Evolutionary conservation across 2,113 vertebrate genomes (phyloP), one percentile per base, ranked within the genome.

Genomic region (Hyla sarda): DNA sequence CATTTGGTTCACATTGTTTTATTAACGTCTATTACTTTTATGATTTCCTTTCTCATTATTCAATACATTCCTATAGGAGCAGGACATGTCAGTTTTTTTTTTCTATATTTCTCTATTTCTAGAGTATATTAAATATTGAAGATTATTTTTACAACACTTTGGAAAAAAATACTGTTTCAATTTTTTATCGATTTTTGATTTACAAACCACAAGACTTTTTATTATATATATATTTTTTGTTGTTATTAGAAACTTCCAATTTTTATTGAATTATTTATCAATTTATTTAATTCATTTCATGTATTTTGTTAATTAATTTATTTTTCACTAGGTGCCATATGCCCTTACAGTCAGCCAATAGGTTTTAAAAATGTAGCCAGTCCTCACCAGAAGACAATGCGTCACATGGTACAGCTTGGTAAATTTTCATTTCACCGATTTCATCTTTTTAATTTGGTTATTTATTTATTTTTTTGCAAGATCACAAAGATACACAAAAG

Each of bases 201-300:
- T 48, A 74, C n/a, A 74, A 74, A 74, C 72, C 72, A 74, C 72
- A 74, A 45, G 10, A 45, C 65, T 37, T 69, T 67, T 60, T 17
- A n/a, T 11, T 71, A 8, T 30, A 6, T 4, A 30, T 30, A 14
- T 32, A 0, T 34, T 69, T 69, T 34, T 32, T 14, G 8, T 23
- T 41, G 8, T 34, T 34, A 17, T 72, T 41, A 37, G 37, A 71
- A 37, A 21, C 6, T 71, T 71, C 8, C 67, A 71, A 37, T 71
- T 37, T 16, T 5, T 32, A 67, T 25, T 25, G 10, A 11, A 62
- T 25, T 25, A n/a, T n/a, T n/a, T n/a, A n/a, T n/a, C n/a, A n/a
- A n/a, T n/a, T n/a, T n/a, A n/a, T n/a, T n/a, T n/a, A n/a, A n/a
- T n/a, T n/a, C n/a, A n/a, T n/a, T n/a, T n/a, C n/a, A n/a, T 25